phyloP scores from a whole-genome alignment of 2,797 vertebrate genomes.

The Sandelia bainsii region DNA sequence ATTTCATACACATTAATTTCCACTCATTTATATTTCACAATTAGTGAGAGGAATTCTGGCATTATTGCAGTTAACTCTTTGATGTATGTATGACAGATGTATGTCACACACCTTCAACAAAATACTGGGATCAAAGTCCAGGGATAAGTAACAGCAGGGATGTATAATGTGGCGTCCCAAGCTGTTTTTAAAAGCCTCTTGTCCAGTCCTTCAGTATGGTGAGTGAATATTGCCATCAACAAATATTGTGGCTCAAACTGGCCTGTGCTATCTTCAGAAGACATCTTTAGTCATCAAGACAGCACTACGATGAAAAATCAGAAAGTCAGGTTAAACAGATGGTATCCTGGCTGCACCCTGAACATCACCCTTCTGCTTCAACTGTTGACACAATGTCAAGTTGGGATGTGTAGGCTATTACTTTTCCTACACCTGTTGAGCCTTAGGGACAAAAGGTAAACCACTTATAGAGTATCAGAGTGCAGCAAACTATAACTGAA shows the following conservation, averaged over 20 bases:
- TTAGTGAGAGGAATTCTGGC: too few relatives aligned
- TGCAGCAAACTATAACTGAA: too few relatives aligned
- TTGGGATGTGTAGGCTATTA: background rate
- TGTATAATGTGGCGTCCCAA: background rate
- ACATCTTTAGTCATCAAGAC: conserved; percentile 1
- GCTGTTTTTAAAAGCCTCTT: background rate
- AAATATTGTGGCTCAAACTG: background rate
- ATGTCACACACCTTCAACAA: background rate
- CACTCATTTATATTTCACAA: too few relatives aligned
- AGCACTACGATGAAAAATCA: background rate
- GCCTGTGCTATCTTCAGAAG: background rate
- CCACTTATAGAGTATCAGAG: background rate
- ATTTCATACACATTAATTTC: too few relatives aligned
- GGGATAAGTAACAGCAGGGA: background rate
- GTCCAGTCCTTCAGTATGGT: background rate
- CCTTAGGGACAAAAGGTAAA: background rate
- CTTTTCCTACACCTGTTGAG: background rate
- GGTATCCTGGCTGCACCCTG: background rate
- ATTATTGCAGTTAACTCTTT: too few relatives aligned
- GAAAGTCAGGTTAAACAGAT: conserved; percentile 21
- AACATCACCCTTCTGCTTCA: background rate
- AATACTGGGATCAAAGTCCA: too few relatives aligned
- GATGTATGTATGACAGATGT: too few relatives aligned
- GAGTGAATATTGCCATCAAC: background rate
- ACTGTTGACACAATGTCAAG: conserved; percentile 1